Conservation (phyloP, 1,140 invertebrate species). For the Sycophaga agraensis region DNA sequence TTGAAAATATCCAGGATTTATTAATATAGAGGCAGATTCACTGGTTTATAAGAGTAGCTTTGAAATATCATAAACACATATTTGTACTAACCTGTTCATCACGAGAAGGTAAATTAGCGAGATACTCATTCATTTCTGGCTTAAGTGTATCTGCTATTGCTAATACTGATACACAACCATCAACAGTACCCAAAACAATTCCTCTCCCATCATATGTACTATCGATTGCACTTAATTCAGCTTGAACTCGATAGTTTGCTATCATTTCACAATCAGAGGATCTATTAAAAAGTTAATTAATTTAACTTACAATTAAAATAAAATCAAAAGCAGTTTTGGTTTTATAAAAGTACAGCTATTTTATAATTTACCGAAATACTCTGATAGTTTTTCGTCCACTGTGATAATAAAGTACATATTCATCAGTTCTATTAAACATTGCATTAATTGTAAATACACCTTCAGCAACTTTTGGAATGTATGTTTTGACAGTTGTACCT, state of each 20-base stretch:
- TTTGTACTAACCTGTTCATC: conserved; percentile 63
- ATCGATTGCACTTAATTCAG: conserved; percentile 84
- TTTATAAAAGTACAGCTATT: neutral
- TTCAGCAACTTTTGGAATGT: conserved; percentile 91
- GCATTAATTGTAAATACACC: conserved; percentile 95
- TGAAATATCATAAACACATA: neutral
- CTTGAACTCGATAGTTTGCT: conserved; percentile 89
- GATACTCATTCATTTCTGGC: conserved; percentile 65
- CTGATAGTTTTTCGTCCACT: conserved; percentile 89
- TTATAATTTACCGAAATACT: conserved; percentile 73
- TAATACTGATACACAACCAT: conserved; percentile 91
- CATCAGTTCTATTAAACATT: conserved; percentile 90
- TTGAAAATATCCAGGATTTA: no score
- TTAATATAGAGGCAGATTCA: no score
- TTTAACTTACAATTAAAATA: neutral
- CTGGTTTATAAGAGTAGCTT: no score
- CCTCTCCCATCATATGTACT: conserved; percentile 79
- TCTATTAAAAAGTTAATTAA: conserved; percentile 50
- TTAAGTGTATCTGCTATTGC: conserved; percentile 80
- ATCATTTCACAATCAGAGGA: conserved; percentile 85
- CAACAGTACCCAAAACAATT: conserved; percentile 86
- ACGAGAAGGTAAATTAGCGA: conserved; percentile 69
- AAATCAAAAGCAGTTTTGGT: no score
- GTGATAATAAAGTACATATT: conserved; percentile 96
- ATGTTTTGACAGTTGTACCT: conserved; percentile 77